Base-by-base conservation (phyloP, 2,888 invertebrate genomes). In the Adineta ricciae region DNA sequence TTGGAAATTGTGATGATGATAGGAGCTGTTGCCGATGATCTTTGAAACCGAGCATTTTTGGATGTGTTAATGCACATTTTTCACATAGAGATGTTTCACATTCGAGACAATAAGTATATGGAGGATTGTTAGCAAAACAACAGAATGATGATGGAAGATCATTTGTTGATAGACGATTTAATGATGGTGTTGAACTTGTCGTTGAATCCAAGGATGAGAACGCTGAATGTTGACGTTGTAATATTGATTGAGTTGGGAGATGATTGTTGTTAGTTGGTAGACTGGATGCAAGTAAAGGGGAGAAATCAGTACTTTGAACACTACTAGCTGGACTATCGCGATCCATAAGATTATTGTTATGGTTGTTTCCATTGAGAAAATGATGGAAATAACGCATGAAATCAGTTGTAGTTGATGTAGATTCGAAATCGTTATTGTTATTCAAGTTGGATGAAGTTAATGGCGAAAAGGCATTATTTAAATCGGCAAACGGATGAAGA, bases 11-110 rank as follows among this genome's bases (percentile, higher is more conserved):
- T 52, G 73, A 38, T 9, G 82, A 50, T 32, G 82, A 50, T 32
- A 83, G 72, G 46, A 83, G 83, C 50, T 85, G 84, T 83, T 83
- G 83, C n/a, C 84, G 56, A 72, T 85, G 84, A 46, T 85, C 84
- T 83, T 85, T 85, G 38, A 83, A 83, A 41, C 83, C 32, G 7
- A 36, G 32, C 14, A 85, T 64, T 50, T 83, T 38, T 38, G 83
- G 84, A 83, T 85, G 84, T 14, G 83, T 83, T 41, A 83, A 19
- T 32, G 49, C 83, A 83, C 84, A 85, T 36, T 85, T 85, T n/a
- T 64, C 56, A 50, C 84, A 85, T 36, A 85, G 21, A 32, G 52
- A 56, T 83, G 83, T 83, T 49, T 85, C 83, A 83, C 84, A 85
- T 27, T 85, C 84, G 24, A 85, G 19, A 83, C 84, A 85, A 72